Percentiles rank a stretch among this genome's conserved stretches.
phyloP scores from a whole-genome alignment of 2,113 vertebrate genomes.

The Lepus americanus region DNA sequence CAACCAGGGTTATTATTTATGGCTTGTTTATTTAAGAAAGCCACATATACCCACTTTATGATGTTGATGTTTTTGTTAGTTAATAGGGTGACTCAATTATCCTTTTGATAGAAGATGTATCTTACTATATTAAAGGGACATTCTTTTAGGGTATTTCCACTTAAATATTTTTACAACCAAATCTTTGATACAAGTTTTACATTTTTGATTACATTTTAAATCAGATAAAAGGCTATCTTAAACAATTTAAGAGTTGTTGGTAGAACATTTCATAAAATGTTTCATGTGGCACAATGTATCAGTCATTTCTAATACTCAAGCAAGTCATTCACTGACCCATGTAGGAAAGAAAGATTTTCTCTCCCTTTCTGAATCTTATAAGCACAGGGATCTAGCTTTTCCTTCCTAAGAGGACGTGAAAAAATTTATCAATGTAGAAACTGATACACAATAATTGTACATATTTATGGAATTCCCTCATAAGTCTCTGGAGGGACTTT shows the following conservation, averaged over 20 bases:
- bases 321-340: background rate
- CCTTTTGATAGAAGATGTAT: background rate
- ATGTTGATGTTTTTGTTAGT: background rate
- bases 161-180: slow-evolving; percentile 14
- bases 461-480: background rate
- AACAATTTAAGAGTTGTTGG: slow-evolving; percentile 1
- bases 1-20: background rate
- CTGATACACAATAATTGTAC: background rate
- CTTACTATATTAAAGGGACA: background rate
- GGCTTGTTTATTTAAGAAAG: slow-evolving; percentile 18
- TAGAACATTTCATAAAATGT: background rate
- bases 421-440: background rate
- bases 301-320: background rate
- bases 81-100: background rate
- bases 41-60: background rate
- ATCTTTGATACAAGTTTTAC: background rate
- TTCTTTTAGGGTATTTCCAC: slow-evolving; percentile 19
- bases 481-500: background rate
- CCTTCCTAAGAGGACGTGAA: background rate
- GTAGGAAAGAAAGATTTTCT: background rate
- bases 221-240: background rate
- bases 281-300: background rate
- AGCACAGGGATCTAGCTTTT: background rate
- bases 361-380: background rate
- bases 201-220: background rate